Percentiles rank a stretch among this genome's conserved stretches.
Evolutionary conservation across 2,797 vertebrate genomes (phyloP).

Genomic region (Crypturellus tataupa): DNA sequence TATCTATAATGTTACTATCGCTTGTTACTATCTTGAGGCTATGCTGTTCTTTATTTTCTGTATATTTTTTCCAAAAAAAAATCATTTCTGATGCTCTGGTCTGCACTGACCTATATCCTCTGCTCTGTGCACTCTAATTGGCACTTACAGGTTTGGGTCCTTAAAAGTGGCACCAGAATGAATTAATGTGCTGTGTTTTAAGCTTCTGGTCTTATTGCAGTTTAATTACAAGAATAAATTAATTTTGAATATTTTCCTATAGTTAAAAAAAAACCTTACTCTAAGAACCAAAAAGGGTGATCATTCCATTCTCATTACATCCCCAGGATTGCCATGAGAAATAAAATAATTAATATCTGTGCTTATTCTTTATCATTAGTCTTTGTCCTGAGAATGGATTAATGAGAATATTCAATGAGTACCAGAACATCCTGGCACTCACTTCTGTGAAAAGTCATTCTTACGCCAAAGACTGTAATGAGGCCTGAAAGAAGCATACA

Average conservation of each 20-base stretch:
- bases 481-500: slow-evolving; percentile 53
- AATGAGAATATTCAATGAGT: slow-evolving; percentile 69
- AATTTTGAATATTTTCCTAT: slow-evolving; percentile 61
- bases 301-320: slow-evolving; percentile 57
- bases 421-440: slow-evolving; percentile 35
- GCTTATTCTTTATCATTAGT: slow-evolving; percentile 51
- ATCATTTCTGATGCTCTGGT: neutral
- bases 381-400: slow-evolving; percentile 63
- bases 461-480: slow-evolving; percentile 52
- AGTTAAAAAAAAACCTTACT: neutral
- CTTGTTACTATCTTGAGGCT: neutral
- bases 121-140: slow-evolving; percentile 34
- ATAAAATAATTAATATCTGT: slow-evolving; percentile 63
- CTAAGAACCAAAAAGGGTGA: slow-evolving; percentile 8
- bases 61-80: neutral
- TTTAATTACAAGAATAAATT: slow-evolving; percentile 72
- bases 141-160: slow-evolving; percentile 32
- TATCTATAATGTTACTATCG: neutral
- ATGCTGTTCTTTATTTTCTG: neutral
- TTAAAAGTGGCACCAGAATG: slow-evolving; percentile 55
- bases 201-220: slow-evolving; percentile 56
- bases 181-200: slow-evolving; percentile 60
- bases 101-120: slow-evolving; percentile 30
- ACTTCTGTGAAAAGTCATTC: slow-evolving; percentile 50
- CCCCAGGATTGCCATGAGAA: slow-evolving; percentile 54